Conservation (phyloP, 2,797 vertebrate species). For the Parauchenoglanis ngamensis region DNA sequence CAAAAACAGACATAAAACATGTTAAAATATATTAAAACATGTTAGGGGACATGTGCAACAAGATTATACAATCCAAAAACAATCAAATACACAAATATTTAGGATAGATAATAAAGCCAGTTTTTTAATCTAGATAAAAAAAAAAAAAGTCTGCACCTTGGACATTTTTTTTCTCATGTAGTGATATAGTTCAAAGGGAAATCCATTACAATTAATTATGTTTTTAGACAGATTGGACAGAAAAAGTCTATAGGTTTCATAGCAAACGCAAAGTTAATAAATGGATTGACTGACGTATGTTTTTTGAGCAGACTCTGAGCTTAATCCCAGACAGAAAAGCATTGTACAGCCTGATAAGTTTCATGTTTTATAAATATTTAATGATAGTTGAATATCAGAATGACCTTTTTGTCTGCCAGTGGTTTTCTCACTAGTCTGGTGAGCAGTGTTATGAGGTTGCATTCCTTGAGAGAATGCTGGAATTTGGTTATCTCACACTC, state of each 20-base stretch:
- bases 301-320: not conserved
- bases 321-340: not conserved
- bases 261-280: not conserved
- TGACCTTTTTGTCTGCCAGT: no score
- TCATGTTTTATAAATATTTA: not conserved
- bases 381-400: not conserved
- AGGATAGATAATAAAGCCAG: not conserved
- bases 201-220: not conserved
- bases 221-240: not conserved
- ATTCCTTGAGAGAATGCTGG: not conserved
- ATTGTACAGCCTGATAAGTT: not conserved
- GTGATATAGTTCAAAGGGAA: not conserved
- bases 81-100: not conserved
- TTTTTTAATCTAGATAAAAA: not conserved
- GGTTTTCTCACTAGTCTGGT: not conserved
- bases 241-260: not conserved
- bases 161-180: not conserved
- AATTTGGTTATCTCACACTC: not conserved
- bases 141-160: not conserved
- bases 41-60: not conserved
- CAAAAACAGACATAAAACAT: not conserved
- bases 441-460: not conserved
- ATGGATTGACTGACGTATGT: not conserved
- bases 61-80: not conserved
- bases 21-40: not conserved